Evolutionary conservation across 2,113 vertebrate species (phyloP), one percentile per base, ranked within the genome.

Genomic region (Perca flavescens): DNA sequence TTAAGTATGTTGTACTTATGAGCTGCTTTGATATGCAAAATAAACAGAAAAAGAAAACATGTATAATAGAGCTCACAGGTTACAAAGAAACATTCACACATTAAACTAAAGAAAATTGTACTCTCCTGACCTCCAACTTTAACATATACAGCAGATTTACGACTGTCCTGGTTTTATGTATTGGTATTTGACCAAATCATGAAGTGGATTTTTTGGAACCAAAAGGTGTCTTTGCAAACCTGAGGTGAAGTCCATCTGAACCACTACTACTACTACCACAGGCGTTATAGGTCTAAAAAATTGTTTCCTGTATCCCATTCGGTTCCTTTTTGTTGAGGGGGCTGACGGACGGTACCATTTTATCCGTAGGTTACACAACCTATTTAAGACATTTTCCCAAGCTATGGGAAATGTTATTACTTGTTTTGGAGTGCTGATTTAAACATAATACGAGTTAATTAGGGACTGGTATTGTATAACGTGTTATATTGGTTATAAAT

Each of bases 261-360:
- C 7, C 66, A 58, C 25, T 49, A 62, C 75, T 49, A 67, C 36
- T 36, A 56, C 17, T 5, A 36, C 57, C 40, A 25, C n/a, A 58
- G 21, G 36, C 21, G 82, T 86, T 70, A 70, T 31, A 65, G 50
- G 57, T 86, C 80, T 68, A 71, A 78, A 78, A 47, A 77, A 88
- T 87, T 86, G 81, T 93, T 96, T 95, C 94, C 94, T 94, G 90
- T 92, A 85, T 94, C 92, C 92, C 92, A 90, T 78, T 91, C 86
- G 91, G 90, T 93, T 94, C 91, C 89, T 90, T 93, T 92, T 89
- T 89, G 91, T 93, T 82, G 77, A 90, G 78, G 86, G 94, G 89
- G 91, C 92, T 87, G 92, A 72, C 68, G 47, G 95, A 89, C 84
- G 6, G 63, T 90, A 94, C 95, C 95, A 96, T 94, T 93, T 34